phyloP scores from a whole-genome alignment of 30 jellyfish, hydroid and myxozoan species.

The Aurelia sp. region DNA sequence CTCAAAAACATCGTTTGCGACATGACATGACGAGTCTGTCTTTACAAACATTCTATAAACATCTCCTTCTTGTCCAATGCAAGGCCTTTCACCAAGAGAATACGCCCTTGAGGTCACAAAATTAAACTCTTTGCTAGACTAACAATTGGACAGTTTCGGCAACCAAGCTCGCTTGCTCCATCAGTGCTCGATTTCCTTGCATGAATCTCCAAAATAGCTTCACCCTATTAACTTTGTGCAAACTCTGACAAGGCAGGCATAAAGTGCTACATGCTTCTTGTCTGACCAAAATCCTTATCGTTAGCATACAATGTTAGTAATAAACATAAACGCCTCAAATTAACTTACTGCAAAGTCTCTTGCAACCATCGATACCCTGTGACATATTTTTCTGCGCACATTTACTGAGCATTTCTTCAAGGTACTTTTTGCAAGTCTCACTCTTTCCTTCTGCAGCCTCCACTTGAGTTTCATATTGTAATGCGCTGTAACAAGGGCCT shows the following conservation, averaged over 20 bases:
- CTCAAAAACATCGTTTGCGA: too few relatives aligned
- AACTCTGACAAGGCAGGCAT: too few relatives aligned
- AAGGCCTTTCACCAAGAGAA: too few relatives aligned
- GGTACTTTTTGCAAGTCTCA: conserved; percentile 86
- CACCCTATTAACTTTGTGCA: too few relatives aligned
- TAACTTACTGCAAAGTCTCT: conserved; percentile 87
- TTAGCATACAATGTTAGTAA: neutral
- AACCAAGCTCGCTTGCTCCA: neutral
- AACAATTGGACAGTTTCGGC: too few relatives aligned
- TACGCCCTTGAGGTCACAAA: too few relatives aligned
- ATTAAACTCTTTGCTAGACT: too few relatives aligned
- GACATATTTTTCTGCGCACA: conserved; percentile 84
- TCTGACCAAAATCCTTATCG: too few relatives aligned
- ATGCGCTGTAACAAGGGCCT: conserved; percentile 96
- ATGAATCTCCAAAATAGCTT: neutral
- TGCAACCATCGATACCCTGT: conserved; percentile 82
- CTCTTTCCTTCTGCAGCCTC: conserved; percentile 95
- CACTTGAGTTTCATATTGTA: conserved; percentile 93
- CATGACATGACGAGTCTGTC: too few relatives aligned
- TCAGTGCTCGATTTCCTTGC: neutral
- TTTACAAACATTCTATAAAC: too few relatives aligned
- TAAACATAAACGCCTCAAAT: neutral
- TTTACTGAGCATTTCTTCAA: conserved; percentile 80
- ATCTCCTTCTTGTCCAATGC: too few relatives aligned
- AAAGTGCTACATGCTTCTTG: too few relatives aligned